A percentile compares a stretch with the other conserved stretches of the same genome.
phyloP scores from a whole-genome alignment of 2,888 invertebrate species.

The Drosophila nr. fundita region DNA sequence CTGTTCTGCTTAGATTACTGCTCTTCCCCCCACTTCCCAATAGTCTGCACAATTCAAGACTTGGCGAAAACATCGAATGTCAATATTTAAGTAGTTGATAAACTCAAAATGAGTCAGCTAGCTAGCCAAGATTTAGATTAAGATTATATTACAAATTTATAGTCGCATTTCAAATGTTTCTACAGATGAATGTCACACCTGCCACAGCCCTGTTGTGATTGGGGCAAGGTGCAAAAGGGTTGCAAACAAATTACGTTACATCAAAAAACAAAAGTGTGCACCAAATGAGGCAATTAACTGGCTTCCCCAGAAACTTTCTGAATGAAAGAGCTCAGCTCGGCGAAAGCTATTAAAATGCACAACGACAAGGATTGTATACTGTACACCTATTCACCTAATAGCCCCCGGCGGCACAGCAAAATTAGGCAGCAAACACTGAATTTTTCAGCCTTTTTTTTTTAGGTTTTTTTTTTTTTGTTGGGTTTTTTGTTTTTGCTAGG shows the following conservation, averaged over 20 bases:
- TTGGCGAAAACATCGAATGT: slow-evolving; percentile 45
- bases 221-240: slow-evolving; percentile 7
- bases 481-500: slow-evolving; percentile 21
- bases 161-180: neutral
- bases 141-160: neutral
- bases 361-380: slow-evolving; percentile 76
- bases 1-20: neutral
- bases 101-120: slow-evolving; percentile 16
- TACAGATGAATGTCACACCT: neutral
- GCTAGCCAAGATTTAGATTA: neutral
- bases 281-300: slow-evolving; percentile 75
- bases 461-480: slow-evolving; percentile 5
- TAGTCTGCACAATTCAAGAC: slow-evolving; percentile 28
- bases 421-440: slow-evolving; percentile 39
- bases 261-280: slow-evolving; percentile 71
- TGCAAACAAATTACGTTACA: slow-evolving; percentile 78
- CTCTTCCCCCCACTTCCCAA: slow-evolving; percentile 4
- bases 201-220: neutral
- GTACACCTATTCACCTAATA: slow-evolving; percentile 70
- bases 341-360: slow-evolving; percentile 61
- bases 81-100: slow-evolving; percentile 49
- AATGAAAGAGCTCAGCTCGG: slow-evolving; percentile 26
- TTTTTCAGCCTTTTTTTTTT: slow-evolving; percentile 9
- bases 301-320: slow-evolving; percentile 41
- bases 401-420: slow-evolving; percentile 43